Base-by-base conservation (phyloP, 1,140 invertebrate species). In the Drosophila ercepeae region DNA sequence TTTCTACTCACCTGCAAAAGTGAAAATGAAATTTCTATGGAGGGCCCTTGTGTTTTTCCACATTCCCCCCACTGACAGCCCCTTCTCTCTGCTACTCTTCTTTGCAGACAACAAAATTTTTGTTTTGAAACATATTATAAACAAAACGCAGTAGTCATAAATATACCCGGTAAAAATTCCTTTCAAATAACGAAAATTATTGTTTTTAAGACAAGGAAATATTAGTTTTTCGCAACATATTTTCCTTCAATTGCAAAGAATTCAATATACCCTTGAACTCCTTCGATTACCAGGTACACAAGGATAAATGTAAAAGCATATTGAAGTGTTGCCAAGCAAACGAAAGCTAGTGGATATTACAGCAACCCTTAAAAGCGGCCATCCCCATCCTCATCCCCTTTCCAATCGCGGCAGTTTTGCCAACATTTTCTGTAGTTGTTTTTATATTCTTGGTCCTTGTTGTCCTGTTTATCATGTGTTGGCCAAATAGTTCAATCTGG, bases 21-120 rank as follows among this genome's bases (percentile, higher is more conserved):
- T 84, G 81, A 84, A 84, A 84, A 73, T 88, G 81, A 84, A 84
- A 84, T 84, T 84, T 86, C 67, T 65, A 50, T 83, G 71, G 69
- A 73, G 60, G 51, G 74, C 54, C 41, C 68, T 72, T 77, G 42
- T 53, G 34, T 63, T 75, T 71, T 39, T 13, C 34, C 13, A 39
- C 34, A 4, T 14, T 7, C 34, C 34, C 36, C 36, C 14, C 6
- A 7, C 14, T 16, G 16, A 9, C 18, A 9, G 21, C 13, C 13
- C 27, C 14, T 25, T 13, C 45, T 11, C 18, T 13, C 21, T 19
- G n/a, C n/a, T 53, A 73, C 4, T 23, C 9, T 8, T 5, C 23
- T 19, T 21, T 36, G 29, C 19, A 9, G 18, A 14, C 60, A 44
- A 64, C 18, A 46, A n/a, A 16, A 61, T 63, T 63, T 64, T 61